Base-by-base conservation (phyloP, 1,140 invertebrate genomes). In the Eulimnadia texana region DNA sequence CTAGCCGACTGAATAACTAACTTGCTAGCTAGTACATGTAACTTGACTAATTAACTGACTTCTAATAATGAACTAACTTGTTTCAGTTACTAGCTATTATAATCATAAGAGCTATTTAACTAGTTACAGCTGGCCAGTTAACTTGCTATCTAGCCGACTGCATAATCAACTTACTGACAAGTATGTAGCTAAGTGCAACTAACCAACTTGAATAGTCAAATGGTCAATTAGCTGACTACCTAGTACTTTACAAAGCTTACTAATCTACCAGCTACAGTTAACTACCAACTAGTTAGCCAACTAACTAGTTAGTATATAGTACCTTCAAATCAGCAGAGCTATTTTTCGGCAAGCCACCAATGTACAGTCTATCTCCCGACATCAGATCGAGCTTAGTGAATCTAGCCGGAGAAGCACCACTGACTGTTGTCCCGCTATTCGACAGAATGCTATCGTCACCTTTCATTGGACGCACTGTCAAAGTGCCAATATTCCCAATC, bases 341-440 rank as follows among this genome's bases (percentile, higher is more conserved):
- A 9, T 59, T 61, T 49, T 56, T 58, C 11, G 59, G 57, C 24
- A 66, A 63, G 3, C 62, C 62, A 0, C 82, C 82, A 10, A 84
- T 67, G 72, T 79, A 82, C 19, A 81, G 70, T 19, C 74, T 72
- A 66, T 81, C 79, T 20, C 72, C 49, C 3, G 57, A 33, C 22
- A 74, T 69, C 0, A 82, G 68, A 58, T 82, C 79, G 19, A 82
- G 72, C 27, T 75, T 68, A 42, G 77, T 78, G 52, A 74, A 77
- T 2, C 79, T 77, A 0, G 76, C 62, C 51, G 71, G 69, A 0
- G 79, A 79, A 2, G 69, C 66, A 60, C 77, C 77, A 9, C 64
- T 70, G 0, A 75, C 71, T 0, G 73, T 69, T 0, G 71, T 60
- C 29, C 68, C 69, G n/a, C 67, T 68, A 3, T 69, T 71, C 2